Conservation (phyloP, 2,113 vertebrate species). For the Heterochromis multidens region DNA sequence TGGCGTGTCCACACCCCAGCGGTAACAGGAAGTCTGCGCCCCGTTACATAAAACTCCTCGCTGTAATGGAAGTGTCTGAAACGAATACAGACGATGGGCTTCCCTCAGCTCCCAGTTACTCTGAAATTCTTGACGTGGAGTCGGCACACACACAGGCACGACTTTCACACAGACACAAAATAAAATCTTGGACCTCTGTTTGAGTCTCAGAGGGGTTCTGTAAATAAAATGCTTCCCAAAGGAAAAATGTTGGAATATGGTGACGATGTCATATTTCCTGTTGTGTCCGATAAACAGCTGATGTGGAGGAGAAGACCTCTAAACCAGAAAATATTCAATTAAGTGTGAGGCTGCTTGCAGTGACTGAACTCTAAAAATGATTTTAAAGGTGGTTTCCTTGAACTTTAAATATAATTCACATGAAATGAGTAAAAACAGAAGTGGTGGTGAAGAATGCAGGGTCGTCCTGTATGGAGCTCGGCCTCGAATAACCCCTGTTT, state of each 20-base stretch:
- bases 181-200: background rate
- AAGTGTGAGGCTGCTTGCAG: background rate
- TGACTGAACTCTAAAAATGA: background rate
- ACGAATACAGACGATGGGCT: background rate
- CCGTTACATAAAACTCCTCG: too few relatives aligned
- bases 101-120: background rate
- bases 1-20: background rate
- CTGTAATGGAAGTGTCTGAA: background rate
- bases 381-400: background rate
- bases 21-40: background rate
- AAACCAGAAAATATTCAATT: background rate
- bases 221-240: background rate
- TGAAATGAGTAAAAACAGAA: background rate
- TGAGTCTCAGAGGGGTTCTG: background rate
- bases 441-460: background rate
- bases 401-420: background rate
- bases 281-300: background rate
- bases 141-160: background rate
- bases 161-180: background rate
- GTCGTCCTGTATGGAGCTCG: background rate
- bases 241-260: background rate
- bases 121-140: background rate
- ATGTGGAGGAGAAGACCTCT: background rate
- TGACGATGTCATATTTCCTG: background rate
- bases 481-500: accelerated